phyloP scores from a whole-genome alignment of 92 coral and sea anemone genomes.

The Parazoanthus swiftii region DNA sequence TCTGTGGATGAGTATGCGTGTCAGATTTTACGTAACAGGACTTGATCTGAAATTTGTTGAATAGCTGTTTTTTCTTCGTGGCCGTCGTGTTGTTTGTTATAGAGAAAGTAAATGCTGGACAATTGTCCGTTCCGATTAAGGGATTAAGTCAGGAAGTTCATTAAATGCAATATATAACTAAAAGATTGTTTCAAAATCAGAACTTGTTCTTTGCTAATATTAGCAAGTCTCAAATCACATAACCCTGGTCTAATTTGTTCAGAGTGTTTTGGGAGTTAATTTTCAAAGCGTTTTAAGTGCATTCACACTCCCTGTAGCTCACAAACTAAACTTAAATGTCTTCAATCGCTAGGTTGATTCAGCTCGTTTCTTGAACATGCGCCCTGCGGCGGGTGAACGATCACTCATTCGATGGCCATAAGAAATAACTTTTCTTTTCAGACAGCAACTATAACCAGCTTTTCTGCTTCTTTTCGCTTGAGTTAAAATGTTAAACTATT shows the following conservation, averaged over 20 bases:
- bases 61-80: conserved; percentile 4
- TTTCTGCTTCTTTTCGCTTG: neutral
- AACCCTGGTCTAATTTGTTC: neutral
- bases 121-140: conserved; percentile 36
- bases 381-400: conserved; percentile 14
- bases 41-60: neutral
- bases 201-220: neutral
- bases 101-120: neutral
- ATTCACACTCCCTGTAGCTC: neutral
- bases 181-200: neutral
- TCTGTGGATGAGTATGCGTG: neutral
- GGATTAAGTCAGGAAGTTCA: conserved; percentile 23
- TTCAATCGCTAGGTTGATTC: neutral
- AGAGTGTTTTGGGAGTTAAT: neutral
- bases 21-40: neutral
- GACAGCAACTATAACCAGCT: neutral
- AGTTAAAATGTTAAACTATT: neutral
- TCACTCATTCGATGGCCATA: neutral
- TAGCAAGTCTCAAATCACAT: neutral
- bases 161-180: neutral
- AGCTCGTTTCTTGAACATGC: neutral
- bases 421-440: neutral
- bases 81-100: neutral
- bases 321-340: neutral
- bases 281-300: neutral